phyloP scores from a whole-genome alignment of 2,113 vertebrate species.

The Ploceus nigricollis region DNA sequence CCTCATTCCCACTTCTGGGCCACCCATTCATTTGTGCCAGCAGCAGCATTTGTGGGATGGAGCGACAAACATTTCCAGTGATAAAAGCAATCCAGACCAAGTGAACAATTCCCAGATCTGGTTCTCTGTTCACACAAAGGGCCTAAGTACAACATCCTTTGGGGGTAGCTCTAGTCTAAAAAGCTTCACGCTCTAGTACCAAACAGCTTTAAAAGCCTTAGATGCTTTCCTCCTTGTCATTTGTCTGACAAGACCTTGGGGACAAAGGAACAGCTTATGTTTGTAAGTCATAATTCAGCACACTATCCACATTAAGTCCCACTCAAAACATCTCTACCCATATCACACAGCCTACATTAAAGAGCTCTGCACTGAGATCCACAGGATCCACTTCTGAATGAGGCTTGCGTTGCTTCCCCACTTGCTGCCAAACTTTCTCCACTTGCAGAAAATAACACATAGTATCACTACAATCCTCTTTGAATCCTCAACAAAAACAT shows the following conservation, averaged over 20 bases:
- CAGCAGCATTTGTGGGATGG: neutral
- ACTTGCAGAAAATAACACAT: neutral
- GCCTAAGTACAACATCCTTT: neutral
- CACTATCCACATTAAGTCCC: rapidly evolving
- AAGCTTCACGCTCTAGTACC: neutral
- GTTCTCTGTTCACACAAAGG: neutral
- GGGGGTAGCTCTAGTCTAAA: neutral
- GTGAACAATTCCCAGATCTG: neutral
- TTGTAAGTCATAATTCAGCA: neutral
- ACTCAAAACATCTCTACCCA: neutral
- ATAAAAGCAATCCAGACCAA: neutral
- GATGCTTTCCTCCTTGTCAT: neutral
- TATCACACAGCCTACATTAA: neutral
- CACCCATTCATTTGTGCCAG: neutral
- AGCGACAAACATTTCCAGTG: neutral
- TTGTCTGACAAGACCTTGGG: neutral
- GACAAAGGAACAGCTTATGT: neutral
- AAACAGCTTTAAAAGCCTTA: neutral
- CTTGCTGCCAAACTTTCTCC: neutral
- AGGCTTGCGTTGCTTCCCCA: neutral
- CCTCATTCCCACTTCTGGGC: neutral
- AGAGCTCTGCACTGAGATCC: neutral
- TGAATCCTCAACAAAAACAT: neutral
- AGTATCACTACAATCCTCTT: neutral
- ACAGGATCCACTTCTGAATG: neutral